Evolutionary conservation across 2,888 invertebrate species (phyloP).

Genomic region (Hipparchia sbordonii): DNA sequence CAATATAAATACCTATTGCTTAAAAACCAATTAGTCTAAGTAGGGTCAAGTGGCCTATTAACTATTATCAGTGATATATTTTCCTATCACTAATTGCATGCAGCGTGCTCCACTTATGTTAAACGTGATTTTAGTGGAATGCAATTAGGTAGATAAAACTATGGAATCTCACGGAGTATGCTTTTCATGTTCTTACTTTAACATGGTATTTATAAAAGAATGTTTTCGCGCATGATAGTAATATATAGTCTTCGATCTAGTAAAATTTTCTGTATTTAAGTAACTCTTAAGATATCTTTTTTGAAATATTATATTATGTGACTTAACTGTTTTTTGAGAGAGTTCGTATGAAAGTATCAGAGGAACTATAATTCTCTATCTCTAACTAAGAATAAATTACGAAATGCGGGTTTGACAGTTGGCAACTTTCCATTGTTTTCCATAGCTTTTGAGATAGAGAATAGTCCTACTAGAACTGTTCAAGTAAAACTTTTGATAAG

Average conservation of each 20-base stretch:
- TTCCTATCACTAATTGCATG: conserved; percentile 22
- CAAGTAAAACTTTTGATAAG: no score
- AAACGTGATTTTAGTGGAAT: conserved; percentile 28
- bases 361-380: no score
- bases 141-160: conserved; percentile 22
- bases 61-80: conserved; percentile 14
- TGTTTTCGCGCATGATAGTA: no score
- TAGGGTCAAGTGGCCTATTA: conserved; percentile 21
- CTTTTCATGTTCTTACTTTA: background rate
- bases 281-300: no score
- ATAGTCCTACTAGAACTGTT: no score
- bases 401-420: background rate
- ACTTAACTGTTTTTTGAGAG: no score
- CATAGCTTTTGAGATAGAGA: no score
- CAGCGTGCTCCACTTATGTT: conserved; percentile 10
- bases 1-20: background rate
- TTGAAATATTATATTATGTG: no score
- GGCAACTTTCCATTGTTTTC: background rate
- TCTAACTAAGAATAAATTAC: no score
- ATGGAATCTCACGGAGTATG: background rate
- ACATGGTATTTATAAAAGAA: background rate
- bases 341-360: no score
- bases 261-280: no score
- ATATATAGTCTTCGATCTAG: no score
- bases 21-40: conserved; percentile 14